A percentile compares a stretch with the other conserved stretches of the same genome.
Evolutionary conservation across 23 tunicate genomes (phyloP).

Genomic region (Clavelina lepadiformis): DNA sequence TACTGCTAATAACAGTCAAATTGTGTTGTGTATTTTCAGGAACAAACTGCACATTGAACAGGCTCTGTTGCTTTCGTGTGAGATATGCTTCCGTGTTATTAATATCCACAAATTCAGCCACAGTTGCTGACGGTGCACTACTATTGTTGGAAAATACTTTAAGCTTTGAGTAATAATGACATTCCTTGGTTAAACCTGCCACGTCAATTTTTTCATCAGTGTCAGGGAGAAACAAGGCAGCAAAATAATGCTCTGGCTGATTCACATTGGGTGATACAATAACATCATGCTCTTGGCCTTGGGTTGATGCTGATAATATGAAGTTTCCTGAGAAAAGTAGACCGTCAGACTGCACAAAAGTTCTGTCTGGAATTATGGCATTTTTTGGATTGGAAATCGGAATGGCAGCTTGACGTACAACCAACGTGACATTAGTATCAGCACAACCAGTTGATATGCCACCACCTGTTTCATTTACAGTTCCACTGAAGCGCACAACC

Average conservation of each 20-base stretch:
- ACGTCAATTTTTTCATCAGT: conserved; percentile 25
- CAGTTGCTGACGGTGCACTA: not conserved
- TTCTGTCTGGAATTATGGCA: conserved; percentile 28
- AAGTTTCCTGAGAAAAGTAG: conserved; percentile 9
- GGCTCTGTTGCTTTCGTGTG: conserved; percentile 20
- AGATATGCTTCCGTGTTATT: conserved; percentile 1
- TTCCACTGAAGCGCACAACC: conserved; percentile 28
- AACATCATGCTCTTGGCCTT: conserved; percentile 1
- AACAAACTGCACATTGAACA: conserved; percentile 36
- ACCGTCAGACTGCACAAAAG: conserved; percentile 19
- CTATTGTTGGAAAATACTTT: conserved; percentile 9
- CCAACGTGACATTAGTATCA: conserved; percentile 14
- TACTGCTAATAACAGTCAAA: not conserved
- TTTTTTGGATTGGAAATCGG: conserved; percentile 64
- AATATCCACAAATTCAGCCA: not conserved
- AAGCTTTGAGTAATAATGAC: conserved; percentile 42
- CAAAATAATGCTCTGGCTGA: conserved; percentile 38
- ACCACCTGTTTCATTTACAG: conserved; percentile 38
- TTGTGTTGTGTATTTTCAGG: conserved; percentile 19
- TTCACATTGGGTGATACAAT: not conserved
- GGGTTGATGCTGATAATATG: conserved; percentile 6
- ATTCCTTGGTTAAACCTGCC: conserved; percentile 61
- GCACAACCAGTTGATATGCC: conserved; percentile 53
- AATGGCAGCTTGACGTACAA: conserved; percentile 52
- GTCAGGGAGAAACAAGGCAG: conserved; percentile 41